A percentile compares a stretch with the other conserved stretches of the same genome.
Conservation (phyloP, 2,113 vertebrate species). For the Noctilio leporinus region DNA sequence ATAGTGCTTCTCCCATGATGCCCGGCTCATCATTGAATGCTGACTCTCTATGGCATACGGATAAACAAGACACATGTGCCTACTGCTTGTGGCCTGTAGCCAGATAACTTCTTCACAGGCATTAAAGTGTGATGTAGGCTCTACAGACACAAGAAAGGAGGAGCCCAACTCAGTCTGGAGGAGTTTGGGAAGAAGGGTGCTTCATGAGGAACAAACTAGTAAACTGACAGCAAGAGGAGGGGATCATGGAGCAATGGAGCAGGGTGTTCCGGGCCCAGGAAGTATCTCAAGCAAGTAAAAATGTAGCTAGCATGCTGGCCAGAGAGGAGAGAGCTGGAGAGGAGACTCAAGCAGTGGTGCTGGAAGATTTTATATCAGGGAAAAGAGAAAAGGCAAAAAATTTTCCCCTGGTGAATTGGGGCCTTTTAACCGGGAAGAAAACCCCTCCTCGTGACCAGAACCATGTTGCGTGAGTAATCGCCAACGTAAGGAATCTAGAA, state of each 20-base stretch:
- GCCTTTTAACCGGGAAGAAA: background rate
- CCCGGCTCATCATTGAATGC: background rate
- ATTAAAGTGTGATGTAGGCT: background rate
- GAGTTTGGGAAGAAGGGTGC: background rate
- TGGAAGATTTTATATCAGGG: background rate
- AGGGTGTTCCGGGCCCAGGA: accelerated
- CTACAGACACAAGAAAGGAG: background rate
- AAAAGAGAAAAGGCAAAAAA: background rate
- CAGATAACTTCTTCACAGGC: background rate
- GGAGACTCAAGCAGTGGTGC: background rate
- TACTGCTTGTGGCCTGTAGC: background rate
- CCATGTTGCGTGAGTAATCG: background rate
- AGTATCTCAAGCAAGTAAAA: background rate
- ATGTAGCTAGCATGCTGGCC: background rate
- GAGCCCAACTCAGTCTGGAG: background rate
- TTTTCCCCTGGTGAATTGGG: background rate
- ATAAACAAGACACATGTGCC: background rate
- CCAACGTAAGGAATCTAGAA: background rate
- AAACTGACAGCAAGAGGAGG: background rate
- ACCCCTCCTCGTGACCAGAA: background rate
- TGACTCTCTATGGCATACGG: background rate
- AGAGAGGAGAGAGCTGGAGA: background rate
- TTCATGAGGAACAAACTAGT: background rate
- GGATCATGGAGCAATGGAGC: background rate
- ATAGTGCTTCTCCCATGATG: background rate